A percentile compares a stretch with the other conserved stretches of the same genome.
Conservation (phyloP, 2,797 vertebrate genomes). For the Aythya fuligula region DNA sequence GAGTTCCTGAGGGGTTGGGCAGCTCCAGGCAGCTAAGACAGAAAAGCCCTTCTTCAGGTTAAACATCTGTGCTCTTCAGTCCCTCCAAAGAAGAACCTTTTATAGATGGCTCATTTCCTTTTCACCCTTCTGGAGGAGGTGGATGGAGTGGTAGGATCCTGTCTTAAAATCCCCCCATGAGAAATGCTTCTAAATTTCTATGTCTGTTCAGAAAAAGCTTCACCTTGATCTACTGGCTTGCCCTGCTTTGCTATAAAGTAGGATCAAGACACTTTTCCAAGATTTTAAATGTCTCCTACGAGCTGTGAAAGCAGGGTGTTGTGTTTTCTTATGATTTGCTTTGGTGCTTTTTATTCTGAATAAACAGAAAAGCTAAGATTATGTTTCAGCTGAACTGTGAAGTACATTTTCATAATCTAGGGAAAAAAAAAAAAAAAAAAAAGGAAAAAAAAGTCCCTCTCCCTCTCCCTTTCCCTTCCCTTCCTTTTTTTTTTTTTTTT, state of each 20-base stretch:
- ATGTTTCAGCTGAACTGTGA: neutral
- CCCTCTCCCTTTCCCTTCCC: too few species aligned
- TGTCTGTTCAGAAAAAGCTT: neutral
- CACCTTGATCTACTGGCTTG: neutral
- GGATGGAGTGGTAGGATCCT: neutral
- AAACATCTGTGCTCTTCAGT: neutral
- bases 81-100: neutral
- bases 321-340: neutral
- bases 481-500: too few species aligned
- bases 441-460: neutral
- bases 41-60: neutral
- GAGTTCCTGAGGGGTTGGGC: neutral
- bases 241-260: neutral
- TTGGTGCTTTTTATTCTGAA: neutral
- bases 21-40: neutral
- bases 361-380: neutral
- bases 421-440: neutral
- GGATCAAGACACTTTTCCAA: neutral
- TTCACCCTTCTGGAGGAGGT: neutral
- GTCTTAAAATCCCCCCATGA: neutral
- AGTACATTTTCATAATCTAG: slow-evolving; percentile 10
- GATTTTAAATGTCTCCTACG: neutral
- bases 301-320: neutral
- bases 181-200: neutral
- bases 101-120: neutral